Evolutionary conservation across 2,797 vertebrate species (phyloP).

Genomic region (Oreortyx pictus): DNA sequence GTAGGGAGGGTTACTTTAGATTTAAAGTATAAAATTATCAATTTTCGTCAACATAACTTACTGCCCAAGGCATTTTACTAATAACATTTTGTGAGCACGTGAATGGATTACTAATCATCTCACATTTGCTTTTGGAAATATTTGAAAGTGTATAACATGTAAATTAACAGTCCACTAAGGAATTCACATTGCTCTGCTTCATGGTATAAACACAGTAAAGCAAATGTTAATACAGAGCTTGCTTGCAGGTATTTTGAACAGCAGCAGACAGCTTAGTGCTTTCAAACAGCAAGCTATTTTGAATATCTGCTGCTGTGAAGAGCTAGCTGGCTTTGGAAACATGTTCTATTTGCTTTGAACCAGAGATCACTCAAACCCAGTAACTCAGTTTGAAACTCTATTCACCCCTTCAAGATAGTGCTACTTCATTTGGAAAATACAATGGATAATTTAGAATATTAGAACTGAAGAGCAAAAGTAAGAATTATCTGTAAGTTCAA

Average conservation of each 20-base stretch:
- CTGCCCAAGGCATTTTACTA: constrained; percentile 76
- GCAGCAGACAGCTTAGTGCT: background rate
- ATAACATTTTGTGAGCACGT: constrained; percentile 73
- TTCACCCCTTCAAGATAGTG: background rate
- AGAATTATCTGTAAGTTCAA: background rate
- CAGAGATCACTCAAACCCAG: background rate
- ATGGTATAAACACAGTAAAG: constrained; percentile 74
- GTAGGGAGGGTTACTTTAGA: background rate
- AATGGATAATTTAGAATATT: background rate
- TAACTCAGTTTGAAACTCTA: background rate
- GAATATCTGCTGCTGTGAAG: background rate
- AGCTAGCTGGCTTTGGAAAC: background rate
- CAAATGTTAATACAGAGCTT: constrained; percentile 27
- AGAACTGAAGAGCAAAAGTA: background rate
- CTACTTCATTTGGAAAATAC: background rate
- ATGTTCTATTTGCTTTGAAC: background rate
- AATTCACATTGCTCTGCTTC: constrained; percentile 82
- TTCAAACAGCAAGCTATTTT: background rate
- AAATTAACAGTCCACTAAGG: constrained; percentile 84
- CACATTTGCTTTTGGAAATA: constrained; percentile 77
- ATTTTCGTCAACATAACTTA: constrained; percentile 65
- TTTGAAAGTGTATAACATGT: constrained; percentile 75
- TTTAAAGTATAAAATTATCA: constrained; percentile 59
- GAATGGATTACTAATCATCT: constrained; percentile 73
- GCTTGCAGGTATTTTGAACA: constrained; percentile 34